Conservation (phyloP, 1,140 invertebrate species). For the Neuroterus valhalla region DNA sequence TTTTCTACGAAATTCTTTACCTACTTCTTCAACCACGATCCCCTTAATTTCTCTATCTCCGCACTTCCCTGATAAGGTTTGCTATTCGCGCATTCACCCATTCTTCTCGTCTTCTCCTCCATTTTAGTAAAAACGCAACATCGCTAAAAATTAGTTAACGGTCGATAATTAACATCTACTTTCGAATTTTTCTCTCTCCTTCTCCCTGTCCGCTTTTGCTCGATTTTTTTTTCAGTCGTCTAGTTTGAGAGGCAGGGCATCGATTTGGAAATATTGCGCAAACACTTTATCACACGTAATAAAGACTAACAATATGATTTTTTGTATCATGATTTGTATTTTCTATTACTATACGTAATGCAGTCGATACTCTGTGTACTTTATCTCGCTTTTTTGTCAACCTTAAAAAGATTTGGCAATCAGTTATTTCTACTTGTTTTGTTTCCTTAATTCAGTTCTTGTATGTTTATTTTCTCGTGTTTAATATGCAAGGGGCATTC, state of each 20-base stretch:
- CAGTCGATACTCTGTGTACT: slow-evolving; percentile 53
- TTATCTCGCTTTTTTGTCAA: slow-evolving; percentile 46
- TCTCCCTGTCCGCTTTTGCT: background rate
- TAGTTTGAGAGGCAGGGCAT: slow-evolving; percentile 44
- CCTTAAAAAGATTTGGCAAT: slow-evolving; percentile 62
- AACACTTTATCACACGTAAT: slow-evolving; percentile 60
- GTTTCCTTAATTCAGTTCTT: slow-evolving; percentile 34
- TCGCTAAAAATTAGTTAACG: slow-evolving; percentile 59
- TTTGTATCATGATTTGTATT: slow-evolving; percentile 38
- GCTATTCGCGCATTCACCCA: slow-evolving; percentile 36
- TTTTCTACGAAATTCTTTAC: background rate
- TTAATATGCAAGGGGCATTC: slow-evolving; percentile 3
- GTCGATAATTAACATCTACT: slow-evolving; percentile 51
- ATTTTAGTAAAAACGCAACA: slow-evolving; percentile 42
- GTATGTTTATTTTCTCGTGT: slow-evolving; percentile 27
- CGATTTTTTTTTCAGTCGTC: no score
- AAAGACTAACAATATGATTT: slow-evolving; percentile 62
- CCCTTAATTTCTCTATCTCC: slow-evolving; percentile 12
- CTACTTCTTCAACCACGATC: background rate
- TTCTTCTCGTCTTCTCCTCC: slow-evolving; percentile 33
- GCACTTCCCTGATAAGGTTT: slow-evolving; percentile 9
- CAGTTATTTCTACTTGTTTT: slow-evolving; percentile 50
- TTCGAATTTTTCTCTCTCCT: slow-evolving; percentile 31
- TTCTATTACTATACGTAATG: slow-evolving; percentile 59
- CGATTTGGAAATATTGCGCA: slow-evolving; percentile 63